phyloP scores from a whole-genome alignment of 2,113 vertebrate species.

The Menidia beryllina region DNA sequence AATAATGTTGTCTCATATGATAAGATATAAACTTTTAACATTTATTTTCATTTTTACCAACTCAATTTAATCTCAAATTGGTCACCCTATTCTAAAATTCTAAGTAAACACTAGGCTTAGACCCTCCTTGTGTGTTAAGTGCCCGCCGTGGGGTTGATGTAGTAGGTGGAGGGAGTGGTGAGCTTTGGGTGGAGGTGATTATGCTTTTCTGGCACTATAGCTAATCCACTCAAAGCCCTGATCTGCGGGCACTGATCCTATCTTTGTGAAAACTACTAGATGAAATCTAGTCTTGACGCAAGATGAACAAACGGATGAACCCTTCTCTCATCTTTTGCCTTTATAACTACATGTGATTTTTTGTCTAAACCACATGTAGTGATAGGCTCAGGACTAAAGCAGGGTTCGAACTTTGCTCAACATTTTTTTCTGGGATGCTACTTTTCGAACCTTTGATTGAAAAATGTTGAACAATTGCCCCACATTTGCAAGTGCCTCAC shows the following conservation, averaged over 20 bases:
- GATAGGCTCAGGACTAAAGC: too few species aligned
- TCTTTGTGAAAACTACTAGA: conserved; percentile 50
- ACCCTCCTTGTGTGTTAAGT: conserved; percentile 11
- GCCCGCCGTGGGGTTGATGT: conserved; percentile 5
- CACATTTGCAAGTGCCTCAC: background rate
- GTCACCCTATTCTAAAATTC: background rate
- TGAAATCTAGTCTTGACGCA: conserved; percentile 61
- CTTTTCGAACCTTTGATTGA: too few species aligned
- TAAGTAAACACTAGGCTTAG: background rate
- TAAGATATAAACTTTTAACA: background rate
- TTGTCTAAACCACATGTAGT: too few species aligned
- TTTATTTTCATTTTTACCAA: too few species aligned
- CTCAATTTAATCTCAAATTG: conserved; percentile 9
- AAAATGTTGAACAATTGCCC: background rate
- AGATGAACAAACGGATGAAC: conserved; percentile 45
- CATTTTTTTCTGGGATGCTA: too few species aligned
- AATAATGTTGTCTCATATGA: background rate
- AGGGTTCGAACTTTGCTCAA: too few species aligned
- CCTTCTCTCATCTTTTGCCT: background rate
- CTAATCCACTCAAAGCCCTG: conserved; percentile 69
- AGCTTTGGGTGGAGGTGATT: conserved; percentile 18
- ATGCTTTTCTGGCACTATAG: conserved; percentile 37
- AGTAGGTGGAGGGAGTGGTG: conserved; percentile 8
- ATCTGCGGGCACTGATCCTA: conserved; percentile 61
- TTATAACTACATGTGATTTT: too few species aligned